Conservation (phyloP, 1,140 invertebrate genomes). For the Agrilus planipennis region DNA sequence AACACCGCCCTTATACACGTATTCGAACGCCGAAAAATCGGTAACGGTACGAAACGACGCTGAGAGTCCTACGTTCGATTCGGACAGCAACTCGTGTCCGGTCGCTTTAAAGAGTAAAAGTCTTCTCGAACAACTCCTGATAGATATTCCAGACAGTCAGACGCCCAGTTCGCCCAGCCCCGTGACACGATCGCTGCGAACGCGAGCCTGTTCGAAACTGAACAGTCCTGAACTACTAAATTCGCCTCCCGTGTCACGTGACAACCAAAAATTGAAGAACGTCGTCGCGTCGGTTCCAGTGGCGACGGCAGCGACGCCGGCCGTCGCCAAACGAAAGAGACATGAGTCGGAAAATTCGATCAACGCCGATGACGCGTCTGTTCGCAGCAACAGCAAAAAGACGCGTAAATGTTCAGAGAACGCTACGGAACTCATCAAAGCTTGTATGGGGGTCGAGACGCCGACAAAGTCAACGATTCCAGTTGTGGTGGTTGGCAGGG, state of each 20-base stretch:
- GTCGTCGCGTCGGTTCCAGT: constrained; percentile 15
- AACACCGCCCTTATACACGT: constrained; percentile 61
- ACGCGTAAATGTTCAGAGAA: constrained; percentile 54
- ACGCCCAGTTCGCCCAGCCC: constrained; percentile 27
- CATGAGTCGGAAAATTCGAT: constrained; percentile 66
- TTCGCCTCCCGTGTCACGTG: constrained; percentile 35
- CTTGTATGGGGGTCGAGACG: constrained; percentile 50
- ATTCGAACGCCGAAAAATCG: constrained; percentile 57
- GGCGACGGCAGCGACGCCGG: constrained; percentile 20
- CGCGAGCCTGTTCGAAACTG: constrained; percentile 55
- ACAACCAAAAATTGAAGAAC: constrained; percentile 12
- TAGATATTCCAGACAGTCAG: constrained; percentile 55
- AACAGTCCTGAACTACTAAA: constrained; percentile 53
- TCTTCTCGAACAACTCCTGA: constrained; percentile 59
- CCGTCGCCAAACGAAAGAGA: constrained; percentile 50
- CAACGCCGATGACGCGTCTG: constrained; percentile 41
- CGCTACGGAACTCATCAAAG: constrained; percentile 53
- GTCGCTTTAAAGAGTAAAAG: constrained; percentile 39
- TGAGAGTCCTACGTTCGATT: constrained; percentile 17
- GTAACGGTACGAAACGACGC: constrained; percentile 35
- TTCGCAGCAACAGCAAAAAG: constrained; percentile 32
- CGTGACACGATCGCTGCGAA: constrained; percentile 40
- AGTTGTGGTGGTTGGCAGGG: constrained; percentile 4
- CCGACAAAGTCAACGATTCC: constrained; percentile 18
- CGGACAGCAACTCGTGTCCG: constrained; percentile 19